phyloP scores from a whole-genome alignment of 1,140 invertebrate species.

The Sitobion miscanthi region DNA sequence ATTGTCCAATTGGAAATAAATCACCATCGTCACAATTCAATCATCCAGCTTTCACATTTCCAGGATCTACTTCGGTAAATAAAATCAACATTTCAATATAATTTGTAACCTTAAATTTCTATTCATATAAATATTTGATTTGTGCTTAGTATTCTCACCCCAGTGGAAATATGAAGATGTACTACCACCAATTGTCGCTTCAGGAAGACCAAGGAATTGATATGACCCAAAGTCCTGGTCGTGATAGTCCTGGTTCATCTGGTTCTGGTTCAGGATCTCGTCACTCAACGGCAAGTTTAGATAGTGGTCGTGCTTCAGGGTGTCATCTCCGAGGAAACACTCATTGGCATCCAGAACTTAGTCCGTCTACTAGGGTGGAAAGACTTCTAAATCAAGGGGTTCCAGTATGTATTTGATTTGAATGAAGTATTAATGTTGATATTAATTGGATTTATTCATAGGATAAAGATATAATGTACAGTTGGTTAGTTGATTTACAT shows the following conservation, averaged over 20 bases:
- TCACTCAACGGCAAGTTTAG: slow-evolving; percentile 90
- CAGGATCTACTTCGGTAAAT: slow-evolving; percentile 60
- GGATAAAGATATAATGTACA: slow-evolving; percentile 91
- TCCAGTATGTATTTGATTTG: slow-evolving; percentile 62
- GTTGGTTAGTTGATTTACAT: slow-evolving; percentile 92
- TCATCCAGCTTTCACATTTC: slow-evolving; percentile 68
- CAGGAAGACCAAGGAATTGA: slow-evolving; percentile 76
- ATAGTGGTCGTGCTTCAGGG: slow-evolving; percentile 85
- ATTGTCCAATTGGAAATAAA: slow-evolving; percentile 63
- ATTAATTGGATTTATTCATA: slow-evolving; percentile 63
- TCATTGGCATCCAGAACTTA: slow-evolving; percentile 74
- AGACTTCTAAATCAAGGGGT: slow-evolving; percentile 71
- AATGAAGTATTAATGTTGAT: background rate
- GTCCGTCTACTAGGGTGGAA: slow-evolving; percentile 66
- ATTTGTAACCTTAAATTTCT: background rate
- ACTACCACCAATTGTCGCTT: slow-evolving; percentile 76
- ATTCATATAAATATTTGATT: slow-evolving; percentile 7
- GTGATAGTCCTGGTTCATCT: slow-evolving; percentile 87
- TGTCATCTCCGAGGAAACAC: slow-evolving; percentile 72
- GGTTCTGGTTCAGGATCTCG: slow-evolving; percentile 75
- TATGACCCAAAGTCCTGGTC: slow-evolving; percentile 82
- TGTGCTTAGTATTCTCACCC: slow-evolving; percentile 36
- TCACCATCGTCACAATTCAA: slow-evolving; percentile 67
- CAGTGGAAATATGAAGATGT: slow-evolving; percentile 60
- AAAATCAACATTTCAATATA: background rate